These are phyloP conservation scores for Crambe crambe DNA, from an alignment of 37 sponge, comb jelly and placozoan genomes.

Conservation along the genomic window DNA sequence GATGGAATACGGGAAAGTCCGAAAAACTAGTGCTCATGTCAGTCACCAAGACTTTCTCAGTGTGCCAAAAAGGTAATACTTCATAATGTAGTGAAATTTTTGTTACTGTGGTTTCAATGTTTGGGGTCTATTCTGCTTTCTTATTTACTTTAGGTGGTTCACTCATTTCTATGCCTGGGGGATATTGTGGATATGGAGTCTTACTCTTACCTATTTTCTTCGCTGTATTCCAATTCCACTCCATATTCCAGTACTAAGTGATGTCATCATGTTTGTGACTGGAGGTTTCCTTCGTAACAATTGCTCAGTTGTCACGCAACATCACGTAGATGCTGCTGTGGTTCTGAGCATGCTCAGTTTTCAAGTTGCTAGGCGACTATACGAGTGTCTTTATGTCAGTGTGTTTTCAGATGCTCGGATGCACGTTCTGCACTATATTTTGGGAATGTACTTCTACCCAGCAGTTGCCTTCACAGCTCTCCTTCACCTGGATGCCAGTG, in stretches of 20 bases:
- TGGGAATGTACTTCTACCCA: constrained; percentile 73
- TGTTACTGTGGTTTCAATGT: not conserved
- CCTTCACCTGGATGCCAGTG: constrained; percentile 9
- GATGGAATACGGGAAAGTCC: constrained; percentile 45
- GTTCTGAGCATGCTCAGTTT: constrained; percentile 43
- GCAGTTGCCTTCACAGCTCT: constrained; percentile 42
- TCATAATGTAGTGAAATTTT: not conserved
- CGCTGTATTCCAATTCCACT: constrained; percentile 8
- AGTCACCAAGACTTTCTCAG: too few relatives aligned
- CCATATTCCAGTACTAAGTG: not conserved
- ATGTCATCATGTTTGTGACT: not conserved
- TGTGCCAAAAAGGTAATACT: constrained; percentile 36
- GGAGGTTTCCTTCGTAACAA: constrained; percentile 4
- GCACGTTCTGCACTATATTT: constrained; percentile 62
- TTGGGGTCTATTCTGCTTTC: not conserved
- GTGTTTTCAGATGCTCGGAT: constrained; percentile 56
- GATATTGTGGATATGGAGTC: constrained; percentile 32
- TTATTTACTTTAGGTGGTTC: too few relatives aligned
- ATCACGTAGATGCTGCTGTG: constrained; percentile 41
- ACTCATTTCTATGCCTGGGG: constrained; percentile 77
- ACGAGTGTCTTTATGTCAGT: constrained; percentile 72
- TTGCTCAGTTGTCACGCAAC: not conserved
- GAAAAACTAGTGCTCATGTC: not conserved
- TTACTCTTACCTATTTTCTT: not conserved
- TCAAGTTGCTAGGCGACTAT: constrained; percentile 64